Evolutionary conservation across 2,888 invertebrate genomes (phyloP), one percentile per base, ranked within the genome.

Genomic region (Tuberolachnus salignus): DNA sequence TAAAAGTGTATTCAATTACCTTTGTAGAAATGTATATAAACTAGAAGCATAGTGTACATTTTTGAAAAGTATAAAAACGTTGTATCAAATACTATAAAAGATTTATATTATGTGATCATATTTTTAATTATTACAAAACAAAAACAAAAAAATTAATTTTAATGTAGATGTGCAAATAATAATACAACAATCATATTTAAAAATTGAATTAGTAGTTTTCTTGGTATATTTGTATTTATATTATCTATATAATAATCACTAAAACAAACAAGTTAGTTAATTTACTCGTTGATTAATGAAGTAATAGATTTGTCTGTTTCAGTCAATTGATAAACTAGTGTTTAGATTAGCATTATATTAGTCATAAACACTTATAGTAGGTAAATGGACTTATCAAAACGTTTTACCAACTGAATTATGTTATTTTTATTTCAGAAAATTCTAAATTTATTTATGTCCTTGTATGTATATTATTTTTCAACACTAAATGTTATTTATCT

Each of bases 291-390:
- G 59, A 78, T 69, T 78, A 6, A 69, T 59, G 19, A 59, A 46
- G 51, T 78, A 69, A 75, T 75, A 34, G 13, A 67, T 69, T 49
- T 69, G 21, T 59, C n/a, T 78, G 66, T 75, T 66, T 42, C 34
- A 69, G 34, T 69, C 11, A 42, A 61, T 16, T 67, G 67, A 61
- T 42, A 78, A 78, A 75, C n/a, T n/a, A n/a, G n/a, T 44, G 64
- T 44, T 66, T 64, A 55, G 16, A 34, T 34, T 34, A 34, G 34
- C 3, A 34, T 34, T 49, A 9, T n/a, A n/a, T 10, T 13, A 59
- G 19, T 21, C 55, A 63, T 63, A 21, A 51, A 51, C 11, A 59
- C 13, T 71, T 44, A 26, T n/a, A 34, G 19, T n/a, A 23, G 26
- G n/a, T 26, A 67, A 51, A 34, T 34, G 3, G 6, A 4, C 6